These are phyloP conservation scores for Spisula solida DNA, from an alignment of 2,888 invertebrate species.

Conservation along the genomic window DNA sequence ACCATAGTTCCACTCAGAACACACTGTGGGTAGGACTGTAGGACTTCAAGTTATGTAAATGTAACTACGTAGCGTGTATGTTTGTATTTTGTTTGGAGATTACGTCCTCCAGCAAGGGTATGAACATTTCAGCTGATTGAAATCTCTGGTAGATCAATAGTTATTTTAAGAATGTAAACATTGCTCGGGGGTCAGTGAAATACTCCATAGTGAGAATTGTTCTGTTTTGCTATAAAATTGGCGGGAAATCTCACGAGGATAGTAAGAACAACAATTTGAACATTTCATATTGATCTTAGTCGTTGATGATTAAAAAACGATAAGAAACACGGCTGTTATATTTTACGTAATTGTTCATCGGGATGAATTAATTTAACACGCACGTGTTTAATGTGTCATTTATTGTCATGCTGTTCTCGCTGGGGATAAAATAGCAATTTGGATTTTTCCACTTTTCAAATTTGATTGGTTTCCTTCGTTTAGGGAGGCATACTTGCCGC, in stretches of 20 bases:
- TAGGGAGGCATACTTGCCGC: conserved; percentile 2
- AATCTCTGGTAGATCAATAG: not conserved
- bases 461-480: conserved; percentile 41
- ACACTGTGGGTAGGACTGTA: too few relatives aligned
- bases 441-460: conserved; percentile 44
- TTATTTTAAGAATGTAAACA: conserved; percentile 9
- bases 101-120: not conserved
- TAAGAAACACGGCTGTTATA: conserved; percentile 34
- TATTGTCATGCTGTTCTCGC: conserved; percentile 48
- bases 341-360: conserved; percentile 54
- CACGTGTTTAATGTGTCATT: conserved; percentile 57
- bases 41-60: too few relatives aligned
- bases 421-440: conserved; percentile 51
- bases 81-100: not conserved
- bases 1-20: too few relatives aligned
- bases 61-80: too few relatives aligned
- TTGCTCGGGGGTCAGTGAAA: not conserved
- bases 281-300: conserved; percentile 30
- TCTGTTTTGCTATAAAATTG: conserved; percentile 21
- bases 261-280: conserved; percentile 25
- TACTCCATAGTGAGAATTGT: not conserved
- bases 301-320: conserved; percentile 42
- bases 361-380: conserved; percentile 53
- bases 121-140: not conserved
- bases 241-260: conserved; percentile 16